These are phyloP conservation scores for Mythimna albipuncta DNA, from an alignment of 2,888 invertebrate species.

Conservation along the genomic window DNA sequence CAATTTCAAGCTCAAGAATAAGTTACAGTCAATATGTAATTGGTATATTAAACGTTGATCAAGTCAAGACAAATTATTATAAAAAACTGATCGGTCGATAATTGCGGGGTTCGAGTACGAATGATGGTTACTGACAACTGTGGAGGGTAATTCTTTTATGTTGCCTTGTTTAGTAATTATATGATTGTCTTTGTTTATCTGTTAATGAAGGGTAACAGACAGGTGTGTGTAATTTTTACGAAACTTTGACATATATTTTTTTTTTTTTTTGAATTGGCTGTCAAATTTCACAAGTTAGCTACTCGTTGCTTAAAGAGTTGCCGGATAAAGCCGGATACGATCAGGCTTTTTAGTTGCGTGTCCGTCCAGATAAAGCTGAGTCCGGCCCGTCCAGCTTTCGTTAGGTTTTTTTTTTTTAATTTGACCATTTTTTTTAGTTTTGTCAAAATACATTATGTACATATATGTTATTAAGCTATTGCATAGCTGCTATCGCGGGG, in stretches of 20 bases:
- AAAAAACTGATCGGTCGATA: constrained; percentile 56
- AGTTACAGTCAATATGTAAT: constrained; percentile 51
- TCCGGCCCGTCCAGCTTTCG: too few species aligned
- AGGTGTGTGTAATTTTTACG: constrained; percentile 1
- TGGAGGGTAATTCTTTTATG: constrained; percentile 42
- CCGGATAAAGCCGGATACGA: too few species aligned
- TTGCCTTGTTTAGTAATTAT: constrained; percentile 24
- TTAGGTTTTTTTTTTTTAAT: too few species aligned
- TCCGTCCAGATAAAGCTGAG: too few species aligned
- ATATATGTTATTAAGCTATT: too few species aligned
- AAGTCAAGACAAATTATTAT: constrained; percentile 56
- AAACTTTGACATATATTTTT: not conserved
- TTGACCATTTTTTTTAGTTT: too few species aligned
- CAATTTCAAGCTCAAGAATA: constrained; percentile 32
- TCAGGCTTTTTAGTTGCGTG: too few species aligned
- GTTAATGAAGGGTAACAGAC: constrained; percentile 7
- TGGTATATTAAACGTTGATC: constrained; percentile 59
- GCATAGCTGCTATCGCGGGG: too few species aligned
- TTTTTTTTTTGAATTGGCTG: too few species aligned
- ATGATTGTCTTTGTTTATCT: constrained; percentile 45
- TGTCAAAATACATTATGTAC: too few species aligned
- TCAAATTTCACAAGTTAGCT: not conserved
- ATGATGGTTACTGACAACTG: constrained; percentile 49
- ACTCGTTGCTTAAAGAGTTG: too few species aligned
- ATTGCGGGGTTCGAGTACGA: constrained; percentile 39